phyloP scores from a whole-genome alignment of 2,113 vertebrate species.

The Tragelaphus buxtoni region DNA sequence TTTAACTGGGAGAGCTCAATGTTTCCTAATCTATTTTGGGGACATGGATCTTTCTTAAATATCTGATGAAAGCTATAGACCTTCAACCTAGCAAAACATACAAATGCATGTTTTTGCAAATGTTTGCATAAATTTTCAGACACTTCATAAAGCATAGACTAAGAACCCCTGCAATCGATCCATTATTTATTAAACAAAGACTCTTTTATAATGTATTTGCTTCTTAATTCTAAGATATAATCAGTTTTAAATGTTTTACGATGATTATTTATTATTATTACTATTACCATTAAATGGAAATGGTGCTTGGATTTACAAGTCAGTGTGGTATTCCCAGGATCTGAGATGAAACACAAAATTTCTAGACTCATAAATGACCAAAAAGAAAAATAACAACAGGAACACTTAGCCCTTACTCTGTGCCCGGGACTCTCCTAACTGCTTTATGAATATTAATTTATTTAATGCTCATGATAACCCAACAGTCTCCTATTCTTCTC shows the following conservation, averaged over 20 bases:
- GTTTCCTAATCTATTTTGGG: conserved; percentile 25
- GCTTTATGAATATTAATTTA: neutral
- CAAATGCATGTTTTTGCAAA: neutral
- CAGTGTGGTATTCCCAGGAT: neutral
- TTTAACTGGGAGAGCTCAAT: conserved; percentile 14
- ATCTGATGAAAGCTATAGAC: conserved; percentile 18
- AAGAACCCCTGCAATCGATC: neutral
- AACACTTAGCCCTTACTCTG: neutral
- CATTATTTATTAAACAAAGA: conserved; percentile 15
- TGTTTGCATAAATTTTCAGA: conserved; percentile 21
- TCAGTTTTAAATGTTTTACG: neutral
- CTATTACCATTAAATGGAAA: neutral
- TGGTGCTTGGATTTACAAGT: neutral
- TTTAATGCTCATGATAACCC: neutral
- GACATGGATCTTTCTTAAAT: neutral
- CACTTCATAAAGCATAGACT: conserved; percentile 4
- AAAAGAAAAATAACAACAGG: neutral
- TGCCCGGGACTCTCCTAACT: neutral
- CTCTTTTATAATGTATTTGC: neutral
- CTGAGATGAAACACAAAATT: neutral
- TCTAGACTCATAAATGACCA: neutral
- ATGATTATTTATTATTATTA: neutral
- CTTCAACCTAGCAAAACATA: conserved; percentile 35
- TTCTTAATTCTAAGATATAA: neutral
- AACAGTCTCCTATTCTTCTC: neutral